Evolutionary conservation across 1,140 invertebrate species (phyloP), one percentile per base, ranked within the genome.

Genomic region (Helicorthomorpha holstii): DNA sequence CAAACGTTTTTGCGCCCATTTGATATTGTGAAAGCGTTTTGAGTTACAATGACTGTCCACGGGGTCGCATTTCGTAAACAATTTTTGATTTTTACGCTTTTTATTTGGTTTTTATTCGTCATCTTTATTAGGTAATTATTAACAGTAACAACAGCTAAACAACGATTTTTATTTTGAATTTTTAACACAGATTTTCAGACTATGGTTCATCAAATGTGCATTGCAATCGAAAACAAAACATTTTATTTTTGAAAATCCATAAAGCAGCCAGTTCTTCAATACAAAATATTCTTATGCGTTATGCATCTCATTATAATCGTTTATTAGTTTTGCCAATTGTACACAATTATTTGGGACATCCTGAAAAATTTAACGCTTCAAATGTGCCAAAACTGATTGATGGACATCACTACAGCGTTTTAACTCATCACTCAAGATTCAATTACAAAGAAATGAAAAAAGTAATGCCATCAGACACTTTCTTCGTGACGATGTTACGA

Each of bases 181-280:
- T n/a, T n/a, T n/a, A n/a, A n/a, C n/a, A n/a, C n/a, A n/a, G n/a
- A n/a, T n/a, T n/a, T n/a, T n/a, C n/a, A n/a, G n/a, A n/a, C n/a
- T n/a, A n/a, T n/a, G n/a, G n/a, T n/a, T n/a, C 29, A 34, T 34
- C 16, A 34, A 34, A n/a, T 34, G 7, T 7, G 12, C 47, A 49
- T 19, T 49, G 48, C 21, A 27, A 12, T 4, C 44, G 3, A 12
- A 44, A 23, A 59, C 50, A 34, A 21, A 51, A 44, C 43, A 44
- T 61, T 19, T 56, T 66, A 38, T 71, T 72, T 55, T 54, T 71
- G 21, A 71, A 71, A 56, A 65, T 65, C 0, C 69, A 74, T 59
- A 74, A 74, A 63, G 67, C 68, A 50, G 72, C 64, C 3, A 69
- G 70, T 49, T 64, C 64, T 12, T 69, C 71, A 0, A 56, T 72